Evolutionary conservation across 2,113 vertebrate species (phyloP), one percentile per base, ranked within the genome.

Genomic region (Todiramphus saurophagus): DNA sequence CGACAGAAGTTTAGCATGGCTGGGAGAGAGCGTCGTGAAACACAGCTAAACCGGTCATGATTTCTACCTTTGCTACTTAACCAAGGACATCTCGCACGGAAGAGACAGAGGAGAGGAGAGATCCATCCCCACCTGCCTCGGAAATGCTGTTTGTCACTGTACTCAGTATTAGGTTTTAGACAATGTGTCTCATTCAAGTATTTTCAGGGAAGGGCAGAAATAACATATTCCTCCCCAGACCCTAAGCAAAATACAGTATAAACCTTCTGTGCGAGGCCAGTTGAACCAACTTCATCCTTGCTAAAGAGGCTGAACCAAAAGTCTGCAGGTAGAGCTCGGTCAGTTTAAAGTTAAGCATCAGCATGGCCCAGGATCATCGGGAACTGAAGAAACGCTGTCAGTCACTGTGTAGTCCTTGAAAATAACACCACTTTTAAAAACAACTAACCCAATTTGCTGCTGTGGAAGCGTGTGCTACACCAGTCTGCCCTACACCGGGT

Each of bases 171-270:
- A 62, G 44, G 84, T 30, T 67, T 80, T 41, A 86, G 97, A 98
- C 97, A 98, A 91, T 93, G 97, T 98, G 97, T 98, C 97, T 96
- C 92, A 96, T 98, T 98, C 98, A 98, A 98, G 98, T 98, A 98
- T 98, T 97, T 96, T 94, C 97, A 97, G 97, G 97, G 97, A 98
- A 98, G 97, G 97, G 97, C 96, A 98, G 97, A 98, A 98, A 96
- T 96, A 94, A 98, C 97, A 97, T 97, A 97, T 96, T 95, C 94
- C 97, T 83, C 96, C 94, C 95, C 87, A 96, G 96, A 89, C 98
- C 90, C 96, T 97, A 97, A 96, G 94, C 93, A 88, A 97, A 97
- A 97, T 97, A 98, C 96, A 98, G 96, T 96, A 95, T 66, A 79
- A 94, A 76, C 44, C 83, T 87, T 82, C 96, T 28, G 74, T 91